A percentile compares a stretch with the other conserved stretches of the same genome.
These are phyloP conservation scores for Hirudo medicinalis DNA, from an alignment of 1,140 invertebrate species.

Conservation along the genomic window DNA sequence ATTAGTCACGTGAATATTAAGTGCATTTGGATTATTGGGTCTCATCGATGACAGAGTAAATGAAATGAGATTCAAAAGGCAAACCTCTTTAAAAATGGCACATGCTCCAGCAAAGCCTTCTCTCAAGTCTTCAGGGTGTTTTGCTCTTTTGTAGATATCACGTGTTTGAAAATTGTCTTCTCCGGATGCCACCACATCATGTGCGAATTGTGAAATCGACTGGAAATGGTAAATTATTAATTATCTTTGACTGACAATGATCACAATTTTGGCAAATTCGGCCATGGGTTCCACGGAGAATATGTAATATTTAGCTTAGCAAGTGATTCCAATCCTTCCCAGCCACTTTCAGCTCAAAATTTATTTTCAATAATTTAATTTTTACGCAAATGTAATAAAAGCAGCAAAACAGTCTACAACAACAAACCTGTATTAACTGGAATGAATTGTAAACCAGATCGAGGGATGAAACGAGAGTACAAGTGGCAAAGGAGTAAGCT, in stretches of 20 bases:
- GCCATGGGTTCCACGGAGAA: background rate
- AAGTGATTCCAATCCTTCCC: no score
- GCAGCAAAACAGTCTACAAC: no score
- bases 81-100: constrained; percentile 69
- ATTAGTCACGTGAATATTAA: no score
- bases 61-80: constrained; percentile 14
- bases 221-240: constrained; percentile 32
- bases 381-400: no score
- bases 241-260: no score
- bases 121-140: constrained; percentile 61
- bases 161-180: constrained; percentile 36
- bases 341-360: no score
- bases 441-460: constrained; percentile 78
- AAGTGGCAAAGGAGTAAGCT: constrained; percentile 84
- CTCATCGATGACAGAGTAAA: background rate
- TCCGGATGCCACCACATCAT: constrained; percentile 69
- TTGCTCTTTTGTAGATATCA: constrained; percentile 28
- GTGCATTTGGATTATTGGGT: background rate
- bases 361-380: no score
- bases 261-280: background rate
- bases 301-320: no score
- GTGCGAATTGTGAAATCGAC: constrained; percentile 79
- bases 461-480: constrained; percentile 78
- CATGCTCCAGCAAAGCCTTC: constrained; percentile 81
- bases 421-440: constrained; percentile 57